Evolutionary conservation across 2,888 invertebrate genomes (phyloP), one percentile per base, ranked within the genome.

Genomic region (Cephus spinipes): DNA sequence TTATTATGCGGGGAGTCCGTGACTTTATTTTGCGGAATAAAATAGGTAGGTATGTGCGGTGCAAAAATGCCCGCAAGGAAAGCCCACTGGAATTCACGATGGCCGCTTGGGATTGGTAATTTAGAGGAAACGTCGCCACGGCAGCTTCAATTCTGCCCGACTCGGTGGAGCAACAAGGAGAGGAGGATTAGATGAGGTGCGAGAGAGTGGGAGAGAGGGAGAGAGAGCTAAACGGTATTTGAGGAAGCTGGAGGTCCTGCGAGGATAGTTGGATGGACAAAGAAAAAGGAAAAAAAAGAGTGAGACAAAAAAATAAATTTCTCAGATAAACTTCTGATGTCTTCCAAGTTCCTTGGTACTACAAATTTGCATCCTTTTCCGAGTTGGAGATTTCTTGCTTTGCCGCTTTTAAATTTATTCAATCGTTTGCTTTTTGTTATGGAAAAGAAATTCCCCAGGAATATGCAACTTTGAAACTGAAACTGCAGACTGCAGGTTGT

Each of bases 1-100:
- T 89, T 89, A 89, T 88, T 87, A 82, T 79, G 78, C 85, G 83
- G 83, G 82, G 84, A 83, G 82, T 83, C 84, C 84, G 83, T 85
- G 84, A 82, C 82, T 87, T 85, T 82, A 85, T 83, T 88, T 85
- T 80, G 79, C 79, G 75, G 79, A 77, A 81, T 81, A 80, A 82
- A 77, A 79, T 77, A 78, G 76, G 40, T 81, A 76, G 81, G 81
- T 76, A 82, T 84, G 76, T 73, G 73, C 73, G 30, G 68, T 76
- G 80, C 77, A 81, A 81, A 83, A 82, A 83, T 79, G 77, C 77
- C 71, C 69, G 81, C 68, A 77, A 82, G 83, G 81, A 85, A 84
- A 83, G 77, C 82, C 81, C 79, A 79, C 68, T 82, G 88, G 87
- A 89, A 89, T 89, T 81, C 85, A 83, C 83, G 84, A 86, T 85